Percentiles rank a stretch among this genome's conserved stretches.
Conservation (phyloP, 2,888 invertebrate species). For the Drosophila flavopinicola region DNA sequence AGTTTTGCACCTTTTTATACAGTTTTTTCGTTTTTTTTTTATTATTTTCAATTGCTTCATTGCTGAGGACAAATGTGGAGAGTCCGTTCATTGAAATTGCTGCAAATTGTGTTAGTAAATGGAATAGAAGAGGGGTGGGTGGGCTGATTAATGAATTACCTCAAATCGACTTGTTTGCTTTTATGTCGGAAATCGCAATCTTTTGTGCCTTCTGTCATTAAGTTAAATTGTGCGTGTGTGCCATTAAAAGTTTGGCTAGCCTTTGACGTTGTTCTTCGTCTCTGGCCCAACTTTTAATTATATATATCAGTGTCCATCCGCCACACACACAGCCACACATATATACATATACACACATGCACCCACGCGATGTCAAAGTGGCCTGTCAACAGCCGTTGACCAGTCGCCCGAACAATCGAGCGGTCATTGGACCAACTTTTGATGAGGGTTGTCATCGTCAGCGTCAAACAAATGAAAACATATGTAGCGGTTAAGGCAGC, state of each 20-base stretch:
- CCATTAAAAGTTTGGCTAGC: constrained; percentile 68
- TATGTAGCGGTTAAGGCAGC: constrained; percentile 69
- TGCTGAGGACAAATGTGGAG: constrained; percentile 20
- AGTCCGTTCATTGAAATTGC: constrained; percentile 29
- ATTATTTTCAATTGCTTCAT: constrained; percentile 21
- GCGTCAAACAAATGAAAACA: constrained; percentile 79
- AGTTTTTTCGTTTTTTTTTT: constrained; percentile 3
- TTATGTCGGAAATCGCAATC: constrained; percentile 65
- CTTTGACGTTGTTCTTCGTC: constrained; percentile 25
- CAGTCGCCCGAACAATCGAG: constrained; percentile 74
- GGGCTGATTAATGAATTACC: constrained; percentile 73
- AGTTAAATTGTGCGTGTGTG: constrained; percentile 71
- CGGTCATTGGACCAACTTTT: constrained; percentile 75
- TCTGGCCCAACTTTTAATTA: constrained; percentile 64
- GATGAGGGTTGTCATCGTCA: constrained; percentile 79
- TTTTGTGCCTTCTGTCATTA: constrained; percentile 70
- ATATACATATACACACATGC: constrained; percentile 8
- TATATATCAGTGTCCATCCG: constrained; percentile 60
- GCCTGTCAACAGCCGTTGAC: constrained; percentile 74
- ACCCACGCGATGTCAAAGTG: constrained; percentile 60
- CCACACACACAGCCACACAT: constrained; percentile 22
- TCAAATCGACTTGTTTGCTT: constrained; percentile 69
- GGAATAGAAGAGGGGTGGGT: too few relatives aligned
- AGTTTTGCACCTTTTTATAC: constrained; percentile 55
- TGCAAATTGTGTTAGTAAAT: constrained; percentile 48